Percentiles rank a stretch among this genome's conserved stretches.
Evolutionary conservation across 2,113 vertebrate species (phyloP).

Genomic region (Epinephelus fuscoguttatus): DNA sequence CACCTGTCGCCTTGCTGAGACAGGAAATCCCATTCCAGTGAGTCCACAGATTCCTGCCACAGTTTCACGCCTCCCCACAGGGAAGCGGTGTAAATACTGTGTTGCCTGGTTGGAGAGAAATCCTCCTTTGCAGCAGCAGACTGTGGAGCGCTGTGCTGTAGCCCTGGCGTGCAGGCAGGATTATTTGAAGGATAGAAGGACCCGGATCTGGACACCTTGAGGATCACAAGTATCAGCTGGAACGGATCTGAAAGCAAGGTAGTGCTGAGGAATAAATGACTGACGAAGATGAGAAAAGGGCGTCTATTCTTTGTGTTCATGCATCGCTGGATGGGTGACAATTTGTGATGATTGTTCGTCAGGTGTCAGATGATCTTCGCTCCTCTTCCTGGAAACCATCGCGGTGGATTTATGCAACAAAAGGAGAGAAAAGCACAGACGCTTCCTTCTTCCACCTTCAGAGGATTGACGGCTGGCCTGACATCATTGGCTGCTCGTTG

Average conservation of each 20-base stretch:
- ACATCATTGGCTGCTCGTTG: conserved; percentile 44
- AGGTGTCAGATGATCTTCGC: background rate
- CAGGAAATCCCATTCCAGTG: conserved; percentile 20
- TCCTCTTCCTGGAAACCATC: background rate
- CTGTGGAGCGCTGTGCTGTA: background rate
- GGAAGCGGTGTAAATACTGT: conserved; percentile 20
- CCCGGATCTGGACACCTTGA: conserved; percentile 32
- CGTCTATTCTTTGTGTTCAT: rapidly evolving
- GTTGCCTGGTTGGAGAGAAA: conserved; percentile 58
- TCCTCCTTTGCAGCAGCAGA: background rate
- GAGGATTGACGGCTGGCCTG: conserved; percentile 37
- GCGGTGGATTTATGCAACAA: background rate
- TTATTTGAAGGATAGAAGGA: background rate
- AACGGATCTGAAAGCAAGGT: conserved; percentile 30
- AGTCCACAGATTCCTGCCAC: background rate
- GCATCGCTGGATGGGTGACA: background rate
- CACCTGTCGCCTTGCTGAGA: conserved; percentile 39
- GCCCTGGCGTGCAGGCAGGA: background rate
- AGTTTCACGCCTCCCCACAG: background rate
- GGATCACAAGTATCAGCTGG: conserved; percentile 14
- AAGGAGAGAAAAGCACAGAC: background rate
- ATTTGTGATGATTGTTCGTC: rapidly evolving
- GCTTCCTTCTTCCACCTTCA: conserved; percentile 38
- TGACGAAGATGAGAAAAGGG: background rate
- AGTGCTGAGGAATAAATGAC: background rate